phyloP scores from a whole-genome alignment of 2,797 vertebrate genomes.

The Rhinatrema bivittatum region DNA sequence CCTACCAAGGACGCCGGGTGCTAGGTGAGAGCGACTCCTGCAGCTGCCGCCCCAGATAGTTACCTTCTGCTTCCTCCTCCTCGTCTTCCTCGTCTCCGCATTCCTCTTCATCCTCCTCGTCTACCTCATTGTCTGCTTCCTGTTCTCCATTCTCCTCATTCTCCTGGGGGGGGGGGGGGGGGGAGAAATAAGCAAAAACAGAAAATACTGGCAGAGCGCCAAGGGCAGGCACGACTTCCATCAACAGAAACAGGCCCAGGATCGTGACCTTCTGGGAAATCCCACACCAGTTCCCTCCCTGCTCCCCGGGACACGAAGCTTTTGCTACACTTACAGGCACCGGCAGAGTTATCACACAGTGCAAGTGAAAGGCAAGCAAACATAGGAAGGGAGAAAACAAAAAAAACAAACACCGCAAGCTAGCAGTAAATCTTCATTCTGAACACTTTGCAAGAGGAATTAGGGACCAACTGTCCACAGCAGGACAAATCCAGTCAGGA shows the following conservation, averaged over 20 bases:
- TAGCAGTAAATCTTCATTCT: no score
- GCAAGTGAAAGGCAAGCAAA: not conserved
- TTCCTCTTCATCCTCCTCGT: conserved; percentile 88
- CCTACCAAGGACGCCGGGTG: no score
- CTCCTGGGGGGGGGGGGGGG: conserved; percentile 69
- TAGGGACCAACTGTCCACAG: no score
- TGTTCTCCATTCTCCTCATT: conserved; percentile 92
- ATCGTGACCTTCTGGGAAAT: not conserved
- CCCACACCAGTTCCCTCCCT: not conserved
- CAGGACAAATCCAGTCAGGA: no score
- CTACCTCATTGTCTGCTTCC: conserved; percentile 85
- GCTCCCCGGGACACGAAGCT: not conserved
- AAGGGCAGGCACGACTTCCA: conserved; percentile 47
- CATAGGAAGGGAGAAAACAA: no score
- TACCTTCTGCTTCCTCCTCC: conserved; percentile 84
- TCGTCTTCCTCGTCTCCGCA: conserved; percentile 63
- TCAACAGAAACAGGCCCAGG: conserved; percentile 18
- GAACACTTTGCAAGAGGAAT: no score
- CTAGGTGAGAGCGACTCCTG: no score
- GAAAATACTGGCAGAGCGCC: no score
- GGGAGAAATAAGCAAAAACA: no score
- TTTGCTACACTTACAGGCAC: not conserved
- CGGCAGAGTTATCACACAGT: not conserved
- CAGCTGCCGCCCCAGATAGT: not conserved
- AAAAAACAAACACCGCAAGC: no score